Conservation (phyloP, 2,797 vertebrate genomes). For the Cercopithecus hamlyni region DNA sequence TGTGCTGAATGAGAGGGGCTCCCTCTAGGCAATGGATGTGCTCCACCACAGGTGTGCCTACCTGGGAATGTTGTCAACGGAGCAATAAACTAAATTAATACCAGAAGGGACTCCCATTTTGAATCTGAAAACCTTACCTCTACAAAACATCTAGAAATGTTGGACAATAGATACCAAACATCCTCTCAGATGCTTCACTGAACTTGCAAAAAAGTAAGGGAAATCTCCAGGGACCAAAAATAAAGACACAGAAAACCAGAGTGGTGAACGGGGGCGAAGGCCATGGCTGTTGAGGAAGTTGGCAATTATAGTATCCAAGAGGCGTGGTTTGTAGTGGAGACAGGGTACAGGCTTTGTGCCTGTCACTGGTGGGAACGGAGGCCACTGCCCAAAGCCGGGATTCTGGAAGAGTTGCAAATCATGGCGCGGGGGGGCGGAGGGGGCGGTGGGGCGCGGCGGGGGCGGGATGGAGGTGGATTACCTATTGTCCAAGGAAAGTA, state of each 20-base stretch:
- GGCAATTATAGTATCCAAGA: neutral
- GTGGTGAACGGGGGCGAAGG: neutral
- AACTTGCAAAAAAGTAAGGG: neutral
- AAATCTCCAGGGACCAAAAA: neutral
- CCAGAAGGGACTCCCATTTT: neutral
- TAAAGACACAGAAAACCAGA: neutral
- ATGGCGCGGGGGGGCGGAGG: rapidly evolving
- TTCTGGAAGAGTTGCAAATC: neutral
- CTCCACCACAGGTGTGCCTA: rapidly evolving
- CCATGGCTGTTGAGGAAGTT: neutral
- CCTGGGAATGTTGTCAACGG: neutral
- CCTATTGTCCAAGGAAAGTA: neutral
- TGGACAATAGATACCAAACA: neutral
- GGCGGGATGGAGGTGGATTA: rapidly evolving
- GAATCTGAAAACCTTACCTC: neutral
- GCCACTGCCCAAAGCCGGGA: neutral
- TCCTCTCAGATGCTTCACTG: neutral
- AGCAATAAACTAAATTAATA: neutral
- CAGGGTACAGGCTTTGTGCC: neutral
- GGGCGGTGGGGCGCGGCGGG: rapidly evolving
- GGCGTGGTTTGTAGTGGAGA: neutral
- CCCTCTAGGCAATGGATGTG: rapidly evolving
- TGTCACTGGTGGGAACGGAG: neutral
- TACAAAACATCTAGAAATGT: neutral
- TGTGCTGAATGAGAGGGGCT: rapidly evolving